phyloP scores from a whole-genome alignment of 1,140 invertebrate genomes.

The Lepidurus arcticus region DNA sequence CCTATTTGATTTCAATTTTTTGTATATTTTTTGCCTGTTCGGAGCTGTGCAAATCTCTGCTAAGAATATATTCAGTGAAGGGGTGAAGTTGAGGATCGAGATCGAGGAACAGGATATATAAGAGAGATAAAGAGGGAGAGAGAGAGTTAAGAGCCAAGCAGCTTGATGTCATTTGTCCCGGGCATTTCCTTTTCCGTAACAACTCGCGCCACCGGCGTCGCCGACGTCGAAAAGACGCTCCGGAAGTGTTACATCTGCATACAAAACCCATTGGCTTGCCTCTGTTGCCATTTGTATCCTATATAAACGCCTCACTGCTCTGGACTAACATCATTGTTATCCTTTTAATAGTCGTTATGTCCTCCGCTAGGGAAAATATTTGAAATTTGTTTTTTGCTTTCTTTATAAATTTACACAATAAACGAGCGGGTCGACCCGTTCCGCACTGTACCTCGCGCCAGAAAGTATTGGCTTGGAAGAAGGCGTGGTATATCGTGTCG shows the following conservation, averaged over 20 bases:
- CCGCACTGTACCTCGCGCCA: conserved; percentile 20
- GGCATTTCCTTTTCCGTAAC: conserved; percentile 13
- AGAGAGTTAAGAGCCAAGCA: conserved; percentile 12
- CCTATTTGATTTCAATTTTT: too few species aligned
- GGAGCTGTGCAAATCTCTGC: too few species aligned
- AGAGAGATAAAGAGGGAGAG: conserved; percentile 2
- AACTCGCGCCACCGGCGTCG: conserved; percentile 16
- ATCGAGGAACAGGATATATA: background rate
- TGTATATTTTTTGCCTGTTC: too few species aligned
- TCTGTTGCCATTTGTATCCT: conserved; percentile 15
- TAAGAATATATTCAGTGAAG: background rate
- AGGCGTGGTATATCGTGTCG: conserved; percentile 10
- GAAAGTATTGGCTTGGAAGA: conserved; percentile 3
- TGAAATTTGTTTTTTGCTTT: background rate
- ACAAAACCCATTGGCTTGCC: conserved; percentile 14
- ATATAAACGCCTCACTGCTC: conserved; percentile 18
- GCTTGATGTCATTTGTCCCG: conserved; percentile 18
- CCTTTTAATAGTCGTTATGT: background rate
- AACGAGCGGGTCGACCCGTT: background rate
- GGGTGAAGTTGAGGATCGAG: background rate
- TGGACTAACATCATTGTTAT: conserved; percentile 7
- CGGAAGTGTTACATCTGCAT: conserved; percentile 18
- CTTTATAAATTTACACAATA: background rate
- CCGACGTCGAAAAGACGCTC: conserved; percentile 17
- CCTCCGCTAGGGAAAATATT: background rate